Conservation (phyloP, 2,113 vertebrate species). For the Pituophis catenifer region DNA sequence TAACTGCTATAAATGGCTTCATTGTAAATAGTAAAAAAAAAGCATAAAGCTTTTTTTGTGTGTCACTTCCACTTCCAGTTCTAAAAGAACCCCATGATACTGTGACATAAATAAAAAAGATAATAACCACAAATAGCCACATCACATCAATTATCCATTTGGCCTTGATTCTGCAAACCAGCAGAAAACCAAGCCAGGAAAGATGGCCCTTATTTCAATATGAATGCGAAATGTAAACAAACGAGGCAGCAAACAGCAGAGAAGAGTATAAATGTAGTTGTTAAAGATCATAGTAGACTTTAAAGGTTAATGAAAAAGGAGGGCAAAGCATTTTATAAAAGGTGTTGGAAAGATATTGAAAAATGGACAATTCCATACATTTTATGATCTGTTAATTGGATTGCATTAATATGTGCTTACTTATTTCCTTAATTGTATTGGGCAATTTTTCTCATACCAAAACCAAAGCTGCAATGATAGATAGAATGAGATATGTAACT, state of each 20-base stretch:
- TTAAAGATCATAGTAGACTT: neutral
- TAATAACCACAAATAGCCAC: neutral
- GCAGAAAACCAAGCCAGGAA: slow-evolving; percentile 61
- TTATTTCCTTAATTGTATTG: neutral
- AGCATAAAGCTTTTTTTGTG: neutral
- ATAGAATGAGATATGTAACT: neutral
- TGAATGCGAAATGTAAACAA: slow-evolving; percentile 54
- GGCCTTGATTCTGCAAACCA: slow-evolving; percentile 61
- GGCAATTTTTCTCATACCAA: neutral
- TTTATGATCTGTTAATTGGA: neutral
- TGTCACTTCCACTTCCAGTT: neutral
- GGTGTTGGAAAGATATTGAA: neutral
- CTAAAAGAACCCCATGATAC: neutral
- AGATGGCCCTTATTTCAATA: slow-evolving; percentile 55
- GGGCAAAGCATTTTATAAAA: neutral
- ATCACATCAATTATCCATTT: slow-evolving; percentile 31
- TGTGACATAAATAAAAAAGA: neutral
- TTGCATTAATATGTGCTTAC: neutral
- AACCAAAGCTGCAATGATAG: neutral
- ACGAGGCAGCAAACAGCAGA: slow-evolving; percentile 48
- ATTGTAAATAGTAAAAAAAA: neutral
- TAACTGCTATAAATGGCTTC: neutral
- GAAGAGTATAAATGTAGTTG: neutral
- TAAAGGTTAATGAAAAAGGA: neutral
- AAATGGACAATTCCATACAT: neutral